Conservation (phyloP, 2,113 vertebrate genomes). For the Thermophis baileyi region DNA sequence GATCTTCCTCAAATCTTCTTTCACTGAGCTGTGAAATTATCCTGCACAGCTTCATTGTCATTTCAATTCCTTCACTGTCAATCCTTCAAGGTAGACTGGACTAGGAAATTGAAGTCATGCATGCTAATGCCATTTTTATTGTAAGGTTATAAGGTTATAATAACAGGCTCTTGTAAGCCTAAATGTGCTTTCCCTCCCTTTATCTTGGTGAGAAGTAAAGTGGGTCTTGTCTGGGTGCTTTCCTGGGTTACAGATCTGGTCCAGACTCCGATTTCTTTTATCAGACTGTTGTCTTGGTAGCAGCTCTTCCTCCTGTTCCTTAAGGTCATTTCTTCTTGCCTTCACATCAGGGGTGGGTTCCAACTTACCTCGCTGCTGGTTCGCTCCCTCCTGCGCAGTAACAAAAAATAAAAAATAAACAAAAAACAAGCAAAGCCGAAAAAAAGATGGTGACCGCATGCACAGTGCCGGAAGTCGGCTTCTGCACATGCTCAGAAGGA, state of each 20-base stretch:
- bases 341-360: too few species aligned
- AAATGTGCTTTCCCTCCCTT: not conserved
- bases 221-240: not conserved
- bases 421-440: too few species aligned
- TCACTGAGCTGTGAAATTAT: not conserved
- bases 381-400: too few species aligned
- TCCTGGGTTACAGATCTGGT: not conserved
- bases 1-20: not conserved
- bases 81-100: not conserved
- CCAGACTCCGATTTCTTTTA: not conserved
- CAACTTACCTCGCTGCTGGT: too few species aligned
- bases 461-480: too few species aligned
- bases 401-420: too few species aligned
- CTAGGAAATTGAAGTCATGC: not conserved
- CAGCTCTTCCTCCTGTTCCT: not conserved
- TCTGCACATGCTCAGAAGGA: too few species aligned
- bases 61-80: not conserved
- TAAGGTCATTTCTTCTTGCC: not conserved
- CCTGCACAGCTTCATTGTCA: not conserved
- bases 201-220: not conserved
- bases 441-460: too few species aligned
- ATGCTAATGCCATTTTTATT: not conserved
- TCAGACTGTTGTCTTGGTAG: not conserved
- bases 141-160: not conserved
- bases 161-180: not conserved